Evolutionary conservation across 2,113 vertebrate species (phyloP), one percentile per base, ranked within the genome.

Genomic region (Cacatua alba): DNA sequence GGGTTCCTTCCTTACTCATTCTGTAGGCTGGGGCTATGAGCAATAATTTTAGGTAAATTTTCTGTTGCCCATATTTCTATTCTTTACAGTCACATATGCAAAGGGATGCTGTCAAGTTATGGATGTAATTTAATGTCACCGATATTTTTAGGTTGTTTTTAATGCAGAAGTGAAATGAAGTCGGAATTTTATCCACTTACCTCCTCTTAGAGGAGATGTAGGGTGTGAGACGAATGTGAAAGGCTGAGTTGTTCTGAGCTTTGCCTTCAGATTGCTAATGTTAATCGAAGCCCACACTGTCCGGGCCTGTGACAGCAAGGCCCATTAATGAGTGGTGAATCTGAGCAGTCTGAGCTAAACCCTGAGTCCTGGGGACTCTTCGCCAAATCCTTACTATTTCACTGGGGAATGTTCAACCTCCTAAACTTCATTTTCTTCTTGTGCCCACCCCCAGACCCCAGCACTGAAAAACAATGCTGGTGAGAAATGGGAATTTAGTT

Each of bases 401-500:
- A 62, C 2, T 33, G 23, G 65, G 77, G 86, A 93, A 92, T 92
- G 80, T 81, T 93, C 60, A 78, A 77, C 83, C 49, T 94, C 76
- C 52, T 52, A 64, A 63, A 72, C 43, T 89, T 44, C 17, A 53
- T 53, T 76, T 86, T 86, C 64, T 82, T 53, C 62, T 85, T 84
- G 63, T 0, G 0, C 62, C 67, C 91, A 75, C 35, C 44, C 49
- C 19, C 41, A 76, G 35, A 62, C 83, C 86, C 77, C 52, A 41
- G 39, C 28, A 44, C 41, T 84, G 80, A 57, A 90, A 95, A 94
- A 78, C 43, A 93, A 81, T 88, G 49, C 74, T 77, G 52, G 41
- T 91, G 83, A 89, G 93, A 96, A 95, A 93, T 67, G 77, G 88
- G 65, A 94, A 78, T 93, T 92, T 60, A 65, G 63, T 92, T 89